These are phyloP conservation scores for Drosophila mayaguana DNA, from an alignment of 2,888 invertebrate genomes.

Conservation along the genomic window DNA sequence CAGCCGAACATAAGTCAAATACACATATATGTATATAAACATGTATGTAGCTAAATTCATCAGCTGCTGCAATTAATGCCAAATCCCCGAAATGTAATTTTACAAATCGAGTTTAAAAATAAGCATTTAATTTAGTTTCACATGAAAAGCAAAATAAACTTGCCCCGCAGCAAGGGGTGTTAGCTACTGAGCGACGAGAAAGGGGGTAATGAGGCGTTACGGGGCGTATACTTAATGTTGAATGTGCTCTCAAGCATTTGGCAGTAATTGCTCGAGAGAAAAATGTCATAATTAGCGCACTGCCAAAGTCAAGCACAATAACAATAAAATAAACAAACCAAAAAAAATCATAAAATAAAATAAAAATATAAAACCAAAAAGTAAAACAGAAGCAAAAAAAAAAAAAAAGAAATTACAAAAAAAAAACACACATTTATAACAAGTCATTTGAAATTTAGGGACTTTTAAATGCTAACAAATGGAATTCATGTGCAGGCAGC, in stretches of 20 bases:
- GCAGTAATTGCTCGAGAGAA: constrained; percentile 74
- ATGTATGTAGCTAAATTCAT: constrained; percentile 23
- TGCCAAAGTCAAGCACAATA: constrained; percentile 43
- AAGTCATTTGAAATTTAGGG: constrained; percentile 3
- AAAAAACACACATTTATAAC: constrained; percentile 3
- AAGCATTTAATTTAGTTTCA: constrained; percentile 64
- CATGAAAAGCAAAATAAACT: constrained; percentile 41
- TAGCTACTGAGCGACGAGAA: neutral
- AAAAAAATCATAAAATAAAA: too few relatives aligned
- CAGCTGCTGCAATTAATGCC: constrained; percentile 61
- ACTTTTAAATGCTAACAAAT: neutral
- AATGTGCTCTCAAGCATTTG: constrained; percentile 73
- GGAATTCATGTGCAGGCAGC: neutral
- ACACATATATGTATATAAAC: constrained; percentile 3
- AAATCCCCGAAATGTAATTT: constrained; percentile 66
- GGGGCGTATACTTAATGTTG: constrained; percentile 62
- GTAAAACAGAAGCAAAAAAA: constrained; percentile 10
- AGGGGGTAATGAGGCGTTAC: neutral
- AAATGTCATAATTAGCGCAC: constrained; percentile 70
- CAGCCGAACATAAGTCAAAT: constrained; percentile 18
- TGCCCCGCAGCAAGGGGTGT: neutral
- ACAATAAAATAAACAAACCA: constrained; percentile 22
- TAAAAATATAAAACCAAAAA: neutral
- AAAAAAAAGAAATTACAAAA: neutral
- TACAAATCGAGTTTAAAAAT: constrained; percentile 69